Evolutionary conservation across 2,888 invertebrate genomes (phyloP), one percentile per base, ranked within the genome.

Genomic region (Polymixis flavicincta): DNA sequence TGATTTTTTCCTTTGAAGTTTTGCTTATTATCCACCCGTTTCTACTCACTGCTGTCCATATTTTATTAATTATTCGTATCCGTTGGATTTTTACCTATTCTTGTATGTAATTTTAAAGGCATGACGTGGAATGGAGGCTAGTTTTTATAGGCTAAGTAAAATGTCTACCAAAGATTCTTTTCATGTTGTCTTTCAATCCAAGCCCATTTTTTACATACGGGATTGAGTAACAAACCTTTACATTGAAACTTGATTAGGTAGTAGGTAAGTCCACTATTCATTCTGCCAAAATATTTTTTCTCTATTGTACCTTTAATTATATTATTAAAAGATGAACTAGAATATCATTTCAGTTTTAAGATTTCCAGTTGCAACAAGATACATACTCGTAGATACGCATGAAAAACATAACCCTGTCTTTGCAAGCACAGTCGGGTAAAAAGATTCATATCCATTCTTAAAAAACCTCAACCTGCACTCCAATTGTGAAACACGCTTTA

Each of bases 1-100:
- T 83, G 83, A 83, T 83, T 83, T 78, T 54, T 81, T 82, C 57
- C 85, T 78, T 82, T 74, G 74, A 82, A 69, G 32, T 42, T 22
- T 48, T 14, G 42, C 55, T 76, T 66, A 61, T 66, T 75, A 61
- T 17, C 61, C 60, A 50, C 45, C 25, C 17, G 1, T 77, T 76
- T 60, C 72, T 25, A 65, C 52, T 73, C 68, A 73, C n/a, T 63
- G 60, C 28, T 32, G 63, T 64, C 48, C 52, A 85, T 83, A 67
- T 85, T 83, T 73, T 77, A 83, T 82, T 37, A 68, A 6, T 14
- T 1, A 17, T 57, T 42, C 45, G n/a, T 71, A 32, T 70, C 67
- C 25, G 19, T 55, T 1, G 22, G n/a, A 17, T 57, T 42, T 63
- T 73, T 52, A 52, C 17, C 22, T 61, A 45, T 25, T 45, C 14